Percentiles rank a stretch among this genome's conserved stretches.
phyloP scores from a whole-genome alignment of 2,888 invertebrate species.

The Polydrusus tereticollis region DNA sequence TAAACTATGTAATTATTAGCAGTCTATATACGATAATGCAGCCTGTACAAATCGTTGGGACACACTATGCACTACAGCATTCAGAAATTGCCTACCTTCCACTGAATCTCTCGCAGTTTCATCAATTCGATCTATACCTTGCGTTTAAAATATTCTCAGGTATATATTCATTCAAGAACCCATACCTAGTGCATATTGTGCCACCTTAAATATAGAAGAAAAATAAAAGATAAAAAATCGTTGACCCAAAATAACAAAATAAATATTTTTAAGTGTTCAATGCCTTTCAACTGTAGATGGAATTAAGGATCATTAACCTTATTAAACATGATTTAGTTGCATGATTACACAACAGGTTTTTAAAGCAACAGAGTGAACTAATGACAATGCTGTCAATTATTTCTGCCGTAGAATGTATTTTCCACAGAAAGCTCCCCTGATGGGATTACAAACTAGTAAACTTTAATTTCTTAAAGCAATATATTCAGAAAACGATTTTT shows the following conservation, averaged over 20 bases:
- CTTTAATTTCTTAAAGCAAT: not conserved
- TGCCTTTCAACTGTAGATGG: not conserved
- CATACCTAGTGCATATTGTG: constrained; percentile 62
- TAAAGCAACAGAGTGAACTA: no score
- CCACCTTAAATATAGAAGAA: constrained; percentile 36
- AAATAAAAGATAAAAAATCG: constrained; percentile 42
- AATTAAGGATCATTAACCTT: not conserved
- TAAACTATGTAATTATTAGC: not conserved
- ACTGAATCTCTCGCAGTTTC: constrained; percentile 49
- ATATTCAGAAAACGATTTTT: constrained; percentile 36
- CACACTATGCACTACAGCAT: constrained; percentile 64
- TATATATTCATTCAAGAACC: constrained; percentile 51
- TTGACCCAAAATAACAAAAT: constrained; percentile 14
- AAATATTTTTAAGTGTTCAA: not conserved
- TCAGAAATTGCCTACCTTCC: constrained; percentile 51
- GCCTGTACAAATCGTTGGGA: constrained; percentile 61
- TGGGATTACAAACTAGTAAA: no score
- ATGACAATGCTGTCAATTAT: no score
- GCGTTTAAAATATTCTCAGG: constrained; percentile 51
- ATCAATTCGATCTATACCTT: constrained; percentile 52
- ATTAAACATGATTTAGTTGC: no score
- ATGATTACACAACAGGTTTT: no score
- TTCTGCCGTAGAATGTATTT: no score
- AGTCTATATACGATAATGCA: constrained; percentile 55
- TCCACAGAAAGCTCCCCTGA: no score